Conservation (phyloP, 1,140 invertebrate species). For the Aphaenogaster ashmeadi region DNA sequence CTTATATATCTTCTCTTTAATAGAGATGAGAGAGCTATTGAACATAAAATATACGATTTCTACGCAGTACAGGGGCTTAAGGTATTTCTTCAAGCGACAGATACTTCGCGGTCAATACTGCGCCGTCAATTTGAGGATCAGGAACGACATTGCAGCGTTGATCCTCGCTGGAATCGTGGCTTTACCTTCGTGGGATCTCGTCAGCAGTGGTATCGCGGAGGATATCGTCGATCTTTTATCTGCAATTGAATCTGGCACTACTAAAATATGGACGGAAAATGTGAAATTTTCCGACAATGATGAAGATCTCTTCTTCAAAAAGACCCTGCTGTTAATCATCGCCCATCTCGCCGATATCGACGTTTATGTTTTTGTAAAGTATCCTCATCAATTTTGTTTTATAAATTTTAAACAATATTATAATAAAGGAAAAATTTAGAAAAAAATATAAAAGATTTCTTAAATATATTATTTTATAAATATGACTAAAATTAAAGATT, state of each 20-base stretch:
- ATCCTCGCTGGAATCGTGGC: slow-evolving; percentile 76
- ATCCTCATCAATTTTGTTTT: neutral
- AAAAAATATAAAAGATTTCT: neutral
- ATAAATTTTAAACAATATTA: neutral
- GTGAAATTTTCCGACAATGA: slow-evolving; percentile 61
- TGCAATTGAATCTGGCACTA: slow-evolving; percentile 61
- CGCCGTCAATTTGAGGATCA: slow-evolving; percentile 67
- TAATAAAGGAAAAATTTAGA: neutral
- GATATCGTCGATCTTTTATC: slow-evolving; percentile 72
- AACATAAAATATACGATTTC: slow-evolving; percentile 17
- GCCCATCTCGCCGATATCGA: slow-evolving; percentile 57
- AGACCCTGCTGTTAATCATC: slow-evolving; percentile 75
- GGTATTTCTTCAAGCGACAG: slow-evolving; percentile 74
- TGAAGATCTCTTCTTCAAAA: slow-evolving; percentile 78
- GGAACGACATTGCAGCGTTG: slow-evolving; percentile 80
- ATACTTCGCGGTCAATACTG: slow-evolving; percentile 56
- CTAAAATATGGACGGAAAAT: slow-evolving; percentile 68
- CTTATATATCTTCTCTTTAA: neutral
- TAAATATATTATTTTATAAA: neutral
- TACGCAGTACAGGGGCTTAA: slow-evolving; percentile 75
- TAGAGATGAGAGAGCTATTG: neutral
- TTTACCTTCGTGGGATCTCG: slow-evolving; percentile 76
- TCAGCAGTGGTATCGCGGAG: slow-evolving; percentile 77
- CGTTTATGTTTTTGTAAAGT: slow-evolving; percentile 63
- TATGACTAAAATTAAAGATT: neutral